Conservation (phyloP, 2,797 vertebrate species). For the Numenius phaeopus region DNA sequence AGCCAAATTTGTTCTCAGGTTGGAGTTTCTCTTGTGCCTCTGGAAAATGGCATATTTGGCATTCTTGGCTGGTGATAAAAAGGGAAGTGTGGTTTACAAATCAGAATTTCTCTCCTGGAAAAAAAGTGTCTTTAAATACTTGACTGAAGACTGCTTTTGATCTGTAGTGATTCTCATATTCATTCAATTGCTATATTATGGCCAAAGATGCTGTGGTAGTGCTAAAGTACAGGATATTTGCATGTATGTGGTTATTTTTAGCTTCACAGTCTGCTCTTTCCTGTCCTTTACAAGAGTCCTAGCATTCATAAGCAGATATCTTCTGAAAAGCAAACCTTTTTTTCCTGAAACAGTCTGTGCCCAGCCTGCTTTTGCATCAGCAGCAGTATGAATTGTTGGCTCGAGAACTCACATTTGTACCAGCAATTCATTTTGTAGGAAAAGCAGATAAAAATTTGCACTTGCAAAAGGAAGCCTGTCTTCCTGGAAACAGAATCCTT, state of each 20-base stretch:
- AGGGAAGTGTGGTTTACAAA: background rate
- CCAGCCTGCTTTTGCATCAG: background rate
- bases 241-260: conserved; percentile 47
- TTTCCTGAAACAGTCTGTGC: conserved; percentile 3
- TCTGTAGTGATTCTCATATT: background rate
- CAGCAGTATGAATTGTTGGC: conserved; percentile 17
- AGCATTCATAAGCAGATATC: conserved; percentile 27
- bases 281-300: conserved; percentile 15
- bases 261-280: conserved; percentile 21
- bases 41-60: background rate
- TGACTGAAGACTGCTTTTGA: background rate
- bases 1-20: background rate
- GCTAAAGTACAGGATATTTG: background rate
- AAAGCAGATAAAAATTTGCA: conserved; percentile 38
- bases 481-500: conserved; percentile 18
- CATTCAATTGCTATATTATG: background rate
- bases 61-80: background rate
- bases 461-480: background rate
- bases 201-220: background rate
- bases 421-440: conserved; percentile 37
- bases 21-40: background rate
- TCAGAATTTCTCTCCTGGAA: background rate
- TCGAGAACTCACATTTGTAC: conserved; percentile 13
- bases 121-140: background rate
- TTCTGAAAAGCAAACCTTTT: background rate